Evolutionary conservation across 2,888 invertebrate species (phyloP), one percentile per base, ranked within the genome.

Genomic region (Thysanoteuthis rhombus): DNA sequence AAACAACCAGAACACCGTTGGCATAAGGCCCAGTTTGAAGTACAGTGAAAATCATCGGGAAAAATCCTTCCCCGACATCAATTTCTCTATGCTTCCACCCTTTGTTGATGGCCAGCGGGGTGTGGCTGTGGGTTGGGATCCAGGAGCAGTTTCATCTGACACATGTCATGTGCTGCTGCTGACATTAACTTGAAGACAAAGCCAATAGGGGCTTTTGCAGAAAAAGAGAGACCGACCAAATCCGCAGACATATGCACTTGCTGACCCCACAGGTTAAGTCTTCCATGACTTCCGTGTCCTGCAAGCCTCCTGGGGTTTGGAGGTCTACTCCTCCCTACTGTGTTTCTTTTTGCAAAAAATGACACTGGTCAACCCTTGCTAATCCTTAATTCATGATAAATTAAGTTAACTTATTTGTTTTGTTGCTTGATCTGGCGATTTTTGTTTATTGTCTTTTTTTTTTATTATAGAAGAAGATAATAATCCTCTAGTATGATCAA

Each of bases 141-240:
- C 75, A 75, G 32, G 75, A 32, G 75, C 75, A 75, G n/a, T 75
- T 75, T 75, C 32, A 75, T 32, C 75, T 75, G 75, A 75, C n/a
- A 75, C 75, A 75, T 75, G 75, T 75, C 75, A 75, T 75, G 75
- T 75, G 75, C 75, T 16, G 75, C 32, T 75, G 75, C 32, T 75
- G 75, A n/a, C 75, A 75, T 52, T 52, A 52, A 52, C 32, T 75
- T n/a, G n/a, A 75, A 75, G 75, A n/a, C 75, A 75, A 75, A 75
- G 75, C 75, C 75, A 75, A 75, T 75, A 75, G 75, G n/a, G n/a
- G 75, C 75, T n/a, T n/a, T 75, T n/a, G 75, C 75, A 75, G 75
- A n/a, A 75, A 75, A 75, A 75, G 75, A 32, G n/a, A 75, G n/a
- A 75, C 75, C 32, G 32, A n/a, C 32, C 75, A 75, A 75, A 16